Conservation (phyloP, 2,113 vertebrate species). For the Sitta europaea region DNA sequence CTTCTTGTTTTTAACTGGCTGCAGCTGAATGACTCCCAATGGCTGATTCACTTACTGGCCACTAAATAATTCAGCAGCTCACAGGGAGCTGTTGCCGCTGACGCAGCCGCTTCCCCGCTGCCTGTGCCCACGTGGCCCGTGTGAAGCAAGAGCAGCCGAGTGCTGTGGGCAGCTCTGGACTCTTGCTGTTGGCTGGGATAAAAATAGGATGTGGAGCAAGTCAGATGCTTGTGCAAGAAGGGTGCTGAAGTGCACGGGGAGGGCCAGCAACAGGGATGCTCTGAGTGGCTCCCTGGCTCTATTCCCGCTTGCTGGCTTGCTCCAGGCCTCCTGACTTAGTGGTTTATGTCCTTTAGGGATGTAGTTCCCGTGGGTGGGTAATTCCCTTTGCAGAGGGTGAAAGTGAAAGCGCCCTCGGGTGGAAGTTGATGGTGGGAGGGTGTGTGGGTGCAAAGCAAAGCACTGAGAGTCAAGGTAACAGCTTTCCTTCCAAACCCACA, state of each 20-base stretch:
- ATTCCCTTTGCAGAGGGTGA: neutral
- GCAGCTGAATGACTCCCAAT: constrained; percentile 43
- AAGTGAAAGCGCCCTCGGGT: neutral
- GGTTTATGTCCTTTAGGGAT: neutral
- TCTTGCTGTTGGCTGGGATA: neutral
- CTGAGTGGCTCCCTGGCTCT: neutral
- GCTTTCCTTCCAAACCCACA: neutral
- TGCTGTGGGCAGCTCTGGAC: neutral
- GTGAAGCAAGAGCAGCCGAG: neutral
- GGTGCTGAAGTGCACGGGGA: neutral
- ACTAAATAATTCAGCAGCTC: constrained; percentile 58
- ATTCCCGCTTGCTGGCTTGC: rapidly evolving
- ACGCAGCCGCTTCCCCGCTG: neutral
- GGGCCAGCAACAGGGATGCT: neutral
- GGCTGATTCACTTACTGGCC: constrained; percentile 51
- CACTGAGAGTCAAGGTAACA: neutral
- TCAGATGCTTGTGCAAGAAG: neutral
- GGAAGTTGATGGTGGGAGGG: neutral
- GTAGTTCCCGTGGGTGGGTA: neutral
- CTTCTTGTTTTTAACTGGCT: neutral
- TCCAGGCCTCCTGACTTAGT: neutral
- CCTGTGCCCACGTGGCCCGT: neutral
- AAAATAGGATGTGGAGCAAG: constrained; percentile 25
- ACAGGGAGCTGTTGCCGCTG: neutral
- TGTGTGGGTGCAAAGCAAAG: neutral